Conservation (phyloP, 2,113 vertebrate genomes). For the Noctilio leporinus region DNA sequence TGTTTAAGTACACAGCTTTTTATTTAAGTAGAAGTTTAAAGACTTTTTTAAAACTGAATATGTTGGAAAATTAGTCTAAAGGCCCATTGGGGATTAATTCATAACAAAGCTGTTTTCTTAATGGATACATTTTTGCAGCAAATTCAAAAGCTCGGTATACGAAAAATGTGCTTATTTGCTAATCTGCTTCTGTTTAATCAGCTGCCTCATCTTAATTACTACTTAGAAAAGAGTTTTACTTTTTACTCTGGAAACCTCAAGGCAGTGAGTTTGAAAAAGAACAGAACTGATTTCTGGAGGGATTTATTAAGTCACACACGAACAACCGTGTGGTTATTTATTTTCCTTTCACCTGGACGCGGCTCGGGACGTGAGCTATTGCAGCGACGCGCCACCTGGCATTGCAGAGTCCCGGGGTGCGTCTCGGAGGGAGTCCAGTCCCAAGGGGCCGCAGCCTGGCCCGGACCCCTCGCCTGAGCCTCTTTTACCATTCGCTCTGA, state of each 20-base stretch:
- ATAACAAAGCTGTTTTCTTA: slow-evolving; percentile 5
- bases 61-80: slow-evolving; percentile 40
- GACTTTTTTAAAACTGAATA: slow-evolving; percentile 12
- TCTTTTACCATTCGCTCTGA: no score
- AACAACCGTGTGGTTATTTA: background rate
- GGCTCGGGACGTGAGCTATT: background rate
- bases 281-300: background rate
- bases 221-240: slow-evolving; percentile 14
- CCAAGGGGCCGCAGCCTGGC: no score
- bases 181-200: slow-evolving; percentile 49
- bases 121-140: slow-evolving; percentile 19
- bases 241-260: background rate
- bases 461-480: no score
- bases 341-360: background rate
- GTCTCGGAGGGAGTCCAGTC: no score
- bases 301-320: background rate
- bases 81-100: background rate
- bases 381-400: no score
- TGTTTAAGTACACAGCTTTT: slow-evolving; percentile 25
- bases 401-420: no score
- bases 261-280: background rate
- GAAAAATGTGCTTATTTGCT: slow-evolving; percentile 41
- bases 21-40: slow-evolving; percentile 2
- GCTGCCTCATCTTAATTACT: slow-evolving; percentile 40
- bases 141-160: slow-evolving; percentile 23